Conservation (phyloP, 2,797 vertebrate species). For the Mormyrops attenuatus region DNA sequence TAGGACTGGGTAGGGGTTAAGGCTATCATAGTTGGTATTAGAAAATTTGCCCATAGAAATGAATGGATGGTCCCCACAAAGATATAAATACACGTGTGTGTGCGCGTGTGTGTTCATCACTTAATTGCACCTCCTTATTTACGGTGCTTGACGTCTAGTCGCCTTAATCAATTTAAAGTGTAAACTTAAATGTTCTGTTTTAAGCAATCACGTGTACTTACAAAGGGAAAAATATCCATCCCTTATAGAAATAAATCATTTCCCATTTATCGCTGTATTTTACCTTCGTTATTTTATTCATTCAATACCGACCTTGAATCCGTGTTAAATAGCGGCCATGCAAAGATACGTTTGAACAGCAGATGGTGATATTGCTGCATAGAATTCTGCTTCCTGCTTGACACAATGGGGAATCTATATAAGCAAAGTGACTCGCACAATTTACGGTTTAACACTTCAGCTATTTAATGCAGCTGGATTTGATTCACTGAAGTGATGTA, state of each 20-base stretch:
- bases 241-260: background rate
- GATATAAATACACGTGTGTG: background rate
- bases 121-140: background rate
- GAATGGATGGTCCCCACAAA: background rate
- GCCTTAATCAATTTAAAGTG: background rate
- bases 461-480: background rate
- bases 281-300: background rate
- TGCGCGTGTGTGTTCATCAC: background rate
- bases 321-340: background rate
- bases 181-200: background rate
- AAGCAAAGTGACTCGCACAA: background rate
- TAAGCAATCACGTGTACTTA: background rate
- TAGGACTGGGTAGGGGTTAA: background rate
- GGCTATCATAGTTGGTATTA: background rate
- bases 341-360: background rate
- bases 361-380: background rate
- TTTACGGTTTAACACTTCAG: background rate
- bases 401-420: background rate
- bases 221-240: background rate
- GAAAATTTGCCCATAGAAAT: background rate
- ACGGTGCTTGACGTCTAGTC: background rate
- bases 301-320: background rate
- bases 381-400: background rate
- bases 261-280: background rate
- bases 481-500: background rate